phyloP scores from a whole-genome alignment of 2,888 invertebrate genomes.

The Smittia sp. region DNA sequence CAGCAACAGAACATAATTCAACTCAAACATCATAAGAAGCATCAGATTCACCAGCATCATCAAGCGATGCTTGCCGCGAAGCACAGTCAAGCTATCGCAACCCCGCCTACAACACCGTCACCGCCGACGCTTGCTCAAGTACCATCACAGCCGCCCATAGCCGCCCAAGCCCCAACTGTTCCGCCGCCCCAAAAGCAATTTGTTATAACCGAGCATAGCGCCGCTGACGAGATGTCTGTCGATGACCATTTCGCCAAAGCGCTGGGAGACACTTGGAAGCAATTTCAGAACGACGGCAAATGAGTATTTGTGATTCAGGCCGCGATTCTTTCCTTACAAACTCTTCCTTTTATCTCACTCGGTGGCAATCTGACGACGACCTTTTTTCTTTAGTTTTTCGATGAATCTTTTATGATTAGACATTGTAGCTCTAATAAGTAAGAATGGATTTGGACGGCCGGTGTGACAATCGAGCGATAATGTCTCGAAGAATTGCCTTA shows the following conservation, averaged over 20 bases:
- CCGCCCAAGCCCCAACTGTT: conserved; percentile 1
- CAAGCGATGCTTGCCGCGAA: conserved; percentile 41
- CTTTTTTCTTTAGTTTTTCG: neutral
- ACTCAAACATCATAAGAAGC: conserved; percentile 40
- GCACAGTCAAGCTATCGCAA: conserved; percentile 46
- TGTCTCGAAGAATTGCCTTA: neutral
- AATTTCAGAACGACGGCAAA: conserved; percentile 60
- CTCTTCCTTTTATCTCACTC: conserved; percentile 30
- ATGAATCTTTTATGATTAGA: neutral
- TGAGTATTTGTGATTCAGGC: neutral
- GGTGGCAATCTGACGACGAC: conserved; percentile 30
- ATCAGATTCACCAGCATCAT: conserved; percentile 39
- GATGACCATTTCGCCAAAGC: conserved; percentile 93
- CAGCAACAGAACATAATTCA: conserved; percentile 39
- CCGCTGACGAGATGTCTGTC: conserved; percentile 63
- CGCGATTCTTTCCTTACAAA: neutral
- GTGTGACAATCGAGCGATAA: neutral
- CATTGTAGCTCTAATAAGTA: neutral
- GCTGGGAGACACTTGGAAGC: conserved; percentile 78
- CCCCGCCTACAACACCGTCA: conserved; percentile 46
- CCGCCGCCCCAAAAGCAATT: conserved; percentile 32
- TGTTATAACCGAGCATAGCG: conserved; percentile 37
- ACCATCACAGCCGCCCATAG: conserved; percentile 46
- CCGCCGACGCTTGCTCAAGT: conserved; percentile 47
- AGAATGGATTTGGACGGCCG: neutral